Base-by-base conservation (phyloP, 1,140 invertebrate genomes). In the Drosophila navojoa region DNA sequence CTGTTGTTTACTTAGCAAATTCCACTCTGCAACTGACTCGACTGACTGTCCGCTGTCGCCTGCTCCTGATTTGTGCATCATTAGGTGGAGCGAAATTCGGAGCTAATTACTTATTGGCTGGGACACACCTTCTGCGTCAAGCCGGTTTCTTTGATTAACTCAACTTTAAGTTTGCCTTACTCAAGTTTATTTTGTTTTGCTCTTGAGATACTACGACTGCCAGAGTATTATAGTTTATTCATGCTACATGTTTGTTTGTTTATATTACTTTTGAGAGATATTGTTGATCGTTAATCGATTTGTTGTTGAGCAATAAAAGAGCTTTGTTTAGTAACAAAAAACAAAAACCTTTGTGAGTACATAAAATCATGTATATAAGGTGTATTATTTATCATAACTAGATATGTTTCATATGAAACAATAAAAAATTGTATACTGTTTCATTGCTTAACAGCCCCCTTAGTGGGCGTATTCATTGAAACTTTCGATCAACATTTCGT, bases 51-150 rank as follows among this genome's bases (percentile, higher is more conserved):
- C 45, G 58, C 32, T 49, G 60, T 47, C 67, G 47, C 27, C 11
- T 32, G 38, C 32, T 16, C 6, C 50, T 82, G 79, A 79, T 79
- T 82, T 79, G 71, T 75, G 71, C 55, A 58, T 47, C 71, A 69
- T 84, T 82, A 72, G 44, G 53, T 27, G 22, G 3, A 29, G 44
- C 19, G 10, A 7, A 35, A 38, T 67, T 58, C 38, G 60, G 19
- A 52, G 71, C 68, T 82, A 73, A 84, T 82, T 82, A 79, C 45
- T 52, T 58, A 16, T 47, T n/a, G 59, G 9, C 44, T 38, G n/a
- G 38, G 15, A 69, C 57, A 60, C 57, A 69, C 49, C 58, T 54
- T 61, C n/a, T n/a, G n/a, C 5, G 32, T 15, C n/a, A 47, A 32
- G 47, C 53, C 35, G 9, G 10, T 52, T 44, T 69, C 9, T 45